A percentile compares a stretch with the other conserved stretches of the same genome.
These are phyloP conservation scores for Tetrax tetrax DNA, from an alignment of 2,113 vertebrate genomes.

Conservation along the genomic window DNA sequence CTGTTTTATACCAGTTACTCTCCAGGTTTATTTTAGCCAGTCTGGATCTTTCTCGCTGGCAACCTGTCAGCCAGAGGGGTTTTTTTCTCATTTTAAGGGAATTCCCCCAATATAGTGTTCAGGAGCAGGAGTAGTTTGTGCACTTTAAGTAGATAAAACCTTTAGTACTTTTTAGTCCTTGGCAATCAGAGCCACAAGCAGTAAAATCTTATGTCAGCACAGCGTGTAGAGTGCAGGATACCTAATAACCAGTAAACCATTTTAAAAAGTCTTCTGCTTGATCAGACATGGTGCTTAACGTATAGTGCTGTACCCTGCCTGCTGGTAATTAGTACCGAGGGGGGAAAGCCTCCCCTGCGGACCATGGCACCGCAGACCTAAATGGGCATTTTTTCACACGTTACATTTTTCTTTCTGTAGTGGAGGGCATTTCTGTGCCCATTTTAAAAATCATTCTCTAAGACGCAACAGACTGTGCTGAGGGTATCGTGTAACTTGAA, in stretches of 20 bases:
- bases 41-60: constrained; percentile 17
- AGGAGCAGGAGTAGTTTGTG: background rate
- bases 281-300: background rate
- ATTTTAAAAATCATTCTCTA: constrained; percentile 15
- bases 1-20: background rate
- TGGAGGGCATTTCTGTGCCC: background rate
- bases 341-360: background rate
- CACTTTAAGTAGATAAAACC: constrained; percentile 54
- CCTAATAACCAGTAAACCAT: constrained; percentile 9
- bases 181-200: constrained; percentile 48
- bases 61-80: background rate
- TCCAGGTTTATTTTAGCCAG: background rate
- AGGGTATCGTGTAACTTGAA: background rate
- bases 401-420: background rate
- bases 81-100: background rate
- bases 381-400: background rate
- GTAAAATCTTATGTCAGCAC: constrained; percentile 39
- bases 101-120: background rate
- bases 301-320: background rate
- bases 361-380: background rate
- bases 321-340: constrained; percentile 8
- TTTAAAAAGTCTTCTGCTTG: constrained; percentile 26
- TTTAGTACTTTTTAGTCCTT: constrained; percentile 31
- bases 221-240: background rate
- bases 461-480: background rate